These are phyloP conservation scores for Stegodyphus dumicola DNA, from an alignment of 1,140 invertebrate species.

Conservation along the genomic window DNA sequence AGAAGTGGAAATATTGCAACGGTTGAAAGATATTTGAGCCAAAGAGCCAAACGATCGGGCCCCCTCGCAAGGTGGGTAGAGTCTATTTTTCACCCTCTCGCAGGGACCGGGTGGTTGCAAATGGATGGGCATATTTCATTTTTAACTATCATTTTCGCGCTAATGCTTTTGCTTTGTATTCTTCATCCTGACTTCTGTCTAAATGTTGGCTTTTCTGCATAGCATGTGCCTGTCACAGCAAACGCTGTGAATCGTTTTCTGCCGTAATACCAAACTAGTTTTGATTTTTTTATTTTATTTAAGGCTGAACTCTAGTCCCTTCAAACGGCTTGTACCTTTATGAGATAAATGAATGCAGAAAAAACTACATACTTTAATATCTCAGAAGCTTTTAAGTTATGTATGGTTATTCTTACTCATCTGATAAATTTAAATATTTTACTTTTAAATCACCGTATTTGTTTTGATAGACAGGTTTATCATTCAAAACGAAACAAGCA, in stretches of 20 bases:
- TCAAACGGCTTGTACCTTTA: too few species aligned
- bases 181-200: background rate
- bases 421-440: too few species aligned
- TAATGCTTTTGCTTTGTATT: slow-evolving; percentile 3
- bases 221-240: background rate
- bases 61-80: slow-evolving; percentile 85
- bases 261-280: too few species aligned
- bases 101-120: slow-evolving; percentile 4
- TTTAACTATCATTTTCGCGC: slow-evolving; percentile 17
- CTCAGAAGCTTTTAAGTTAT: too few species aligned
- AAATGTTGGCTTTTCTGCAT: slow-evolving; percentile 44
- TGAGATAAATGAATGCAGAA: too few species aligned
- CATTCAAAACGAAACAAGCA: too few species aligned
- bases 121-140: slow-evolving; percentile 20
- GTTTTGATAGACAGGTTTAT: too few species aligned
- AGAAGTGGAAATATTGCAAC: slow-evolving; percentile 87
- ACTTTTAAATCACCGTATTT: too few species aligned
- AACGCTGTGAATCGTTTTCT: background rate
- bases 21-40: slow-evolving; percentile 90
- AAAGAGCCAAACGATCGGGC: slow-evolving; percentile 90
- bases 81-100: slow-evolving; percentile 42
- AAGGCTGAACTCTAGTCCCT: too few species aligned
- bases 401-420: too few species aligned
- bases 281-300: too few species aligned
- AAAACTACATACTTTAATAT: too few species aligned